These are phyloP conservation scores for Gymnothorax javanicus DNA, from an alignment of 2,797 vertebrate genomes.

Conservation along the genomic window DNA sequence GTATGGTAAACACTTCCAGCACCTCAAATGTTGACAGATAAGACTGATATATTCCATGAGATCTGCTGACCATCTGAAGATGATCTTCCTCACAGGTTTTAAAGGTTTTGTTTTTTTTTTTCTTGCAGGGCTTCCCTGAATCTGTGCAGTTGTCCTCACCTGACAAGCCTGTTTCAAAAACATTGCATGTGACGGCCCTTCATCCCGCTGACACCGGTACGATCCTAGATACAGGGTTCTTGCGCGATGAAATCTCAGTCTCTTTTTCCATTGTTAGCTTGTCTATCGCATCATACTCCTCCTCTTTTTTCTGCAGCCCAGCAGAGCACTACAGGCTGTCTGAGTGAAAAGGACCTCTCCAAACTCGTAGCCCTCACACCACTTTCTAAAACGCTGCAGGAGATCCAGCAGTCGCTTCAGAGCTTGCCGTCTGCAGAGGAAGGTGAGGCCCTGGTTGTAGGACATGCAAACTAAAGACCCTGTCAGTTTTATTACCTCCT, in stretches of 20 bases:
- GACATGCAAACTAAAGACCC: not conserved
- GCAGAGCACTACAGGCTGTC: constrained; percentile 55
- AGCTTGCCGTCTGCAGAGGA: constrained; percentile 47
- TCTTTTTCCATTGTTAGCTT: not conserved
- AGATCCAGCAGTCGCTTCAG: constrained; percentile 76
- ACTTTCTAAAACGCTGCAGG: constrained; percentile 75
- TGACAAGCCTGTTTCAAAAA: constrained; percentile 56
- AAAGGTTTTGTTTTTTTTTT: not conserved
- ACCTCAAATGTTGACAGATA: not conserved
- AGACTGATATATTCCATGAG: not conserved
- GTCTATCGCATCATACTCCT: not conserved
- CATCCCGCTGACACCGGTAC: constrained; percentile 57
- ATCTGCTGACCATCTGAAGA: not conserved
- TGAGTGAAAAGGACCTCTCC: constrained; percentile 76
- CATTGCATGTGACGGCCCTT: constrained; percentile 41
- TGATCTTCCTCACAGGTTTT: not conserved
- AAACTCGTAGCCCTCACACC: constrained; percentile 74
- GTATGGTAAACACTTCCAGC: not conserved
- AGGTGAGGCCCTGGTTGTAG: constrained; percentile 27
- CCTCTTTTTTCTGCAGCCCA: constrained; percentile 46
- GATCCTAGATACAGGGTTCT: not conserved
- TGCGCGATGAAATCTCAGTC: not conserved
- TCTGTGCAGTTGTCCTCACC: constrained; percentile 52
- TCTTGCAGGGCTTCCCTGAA: constrained; percentile 37
- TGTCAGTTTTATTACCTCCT: not conserved